Evolutionary conservation across 2,888 invertebrate genomes (phyloP).

Genomic region (Stenodema calcarata): DNA sequence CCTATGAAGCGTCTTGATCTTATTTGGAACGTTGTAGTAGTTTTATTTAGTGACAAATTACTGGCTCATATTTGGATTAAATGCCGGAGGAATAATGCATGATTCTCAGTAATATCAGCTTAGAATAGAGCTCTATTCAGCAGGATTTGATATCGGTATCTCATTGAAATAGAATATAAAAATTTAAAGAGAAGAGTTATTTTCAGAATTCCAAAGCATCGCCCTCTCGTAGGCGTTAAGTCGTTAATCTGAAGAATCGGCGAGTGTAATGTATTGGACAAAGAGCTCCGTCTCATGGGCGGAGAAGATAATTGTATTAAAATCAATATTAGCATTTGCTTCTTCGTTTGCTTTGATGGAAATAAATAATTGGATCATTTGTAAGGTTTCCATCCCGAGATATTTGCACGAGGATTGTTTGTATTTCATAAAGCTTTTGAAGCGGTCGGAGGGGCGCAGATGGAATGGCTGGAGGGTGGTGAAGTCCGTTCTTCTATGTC

Average conservation of each 20-base stretch:
- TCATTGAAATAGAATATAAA: not conserved
- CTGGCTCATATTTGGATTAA: no score
- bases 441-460: not conserved
- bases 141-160: no score
- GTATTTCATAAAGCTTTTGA: conserved; percentile 44
- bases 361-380: conserved; percentile 47
- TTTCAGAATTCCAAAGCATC: not conserved
- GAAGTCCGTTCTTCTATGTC: conserved; percentile 21
- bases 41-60: no score
- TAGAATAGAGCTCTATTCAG: no score
- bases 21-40: no score
- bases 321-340: conserved; percentile 43
- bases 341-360: conserved; percentile 44
- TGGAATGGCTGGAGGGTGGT: not conserved
- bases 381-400: conserved; percentile 42
- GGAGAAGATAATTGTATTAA: conserved; percentile 38
- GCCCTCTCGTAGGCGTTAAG: not conserved
- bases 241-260: conserved; percentile 27
- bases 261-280: conserved; percentile 25
- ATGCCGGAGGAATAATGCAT: no score
- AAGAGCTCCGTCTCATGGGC: not conserved
- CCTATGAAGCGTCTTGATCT: no score
- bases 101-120: no score
- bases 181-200: not conserved
- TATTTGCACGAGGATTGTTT: conserved; percentile 38